These are phyloP conservation scores for Aotus griseimembra DNA, from an alignment of 2,797 vertebrate genomes.

Conservation along the genomic window DNA sequence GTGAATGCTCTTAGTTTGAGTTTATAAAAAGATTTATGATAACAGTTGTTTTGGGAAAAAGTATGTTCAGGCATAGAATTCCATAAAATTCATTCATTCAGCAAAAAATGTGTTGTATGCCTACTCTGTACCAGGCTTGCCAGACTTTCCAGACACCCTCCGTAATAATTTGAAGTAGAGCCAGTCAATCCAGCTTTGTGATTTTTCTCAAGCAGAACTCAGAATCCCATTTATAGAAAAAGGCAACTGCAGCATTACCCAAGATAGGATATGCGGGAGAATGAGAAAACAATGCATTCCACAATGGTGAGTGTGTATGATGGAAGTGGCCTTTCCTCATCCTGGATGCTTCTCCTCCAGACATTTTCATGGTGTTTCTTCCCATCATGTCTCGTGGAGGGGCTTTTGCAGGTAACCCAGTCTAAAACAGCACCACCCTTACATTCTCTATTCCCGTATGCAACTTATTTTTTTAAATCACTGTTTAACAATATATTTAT, in stretches of 20 bases:
- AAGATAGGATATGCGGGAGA: not conserved
- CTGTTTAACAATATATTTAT: not conserved
- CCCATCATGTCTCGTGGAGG: not conserved
- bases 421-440: not conserved
- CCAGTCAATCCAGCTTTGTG: not conserved
- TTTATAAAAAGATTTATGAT: conserved; percentile 1
- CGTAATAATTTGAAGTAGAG: not conserved
- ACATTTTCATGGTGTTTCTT: too few species aligned
- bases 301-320: not conserved
- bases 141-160: not conserved
- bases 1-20: conserved; percentile 10
- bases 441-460: not conserved
- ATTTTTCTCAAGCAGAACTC: not conserved
- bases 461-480: not conserved
- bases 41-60: not conserved
- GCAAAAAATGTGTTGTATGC: not conserved
- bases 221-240: not conserved
- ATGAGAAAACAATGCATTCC: not conserved
- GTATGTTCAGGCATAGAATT: not conserved
- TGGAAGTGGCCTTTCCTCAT: not conserved
- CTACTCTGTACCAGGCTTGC: not conserved
- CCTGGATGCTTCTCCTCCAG: not conserved
- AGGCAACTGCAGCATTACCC: not conserved
- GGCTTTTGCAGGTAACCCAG: not conserved
- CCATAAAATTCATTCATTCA: conserved; percentile 5